Conservation (phyloP, 1,140 invertebrate species). For the Proctacanthus coquilletti region DNA sequence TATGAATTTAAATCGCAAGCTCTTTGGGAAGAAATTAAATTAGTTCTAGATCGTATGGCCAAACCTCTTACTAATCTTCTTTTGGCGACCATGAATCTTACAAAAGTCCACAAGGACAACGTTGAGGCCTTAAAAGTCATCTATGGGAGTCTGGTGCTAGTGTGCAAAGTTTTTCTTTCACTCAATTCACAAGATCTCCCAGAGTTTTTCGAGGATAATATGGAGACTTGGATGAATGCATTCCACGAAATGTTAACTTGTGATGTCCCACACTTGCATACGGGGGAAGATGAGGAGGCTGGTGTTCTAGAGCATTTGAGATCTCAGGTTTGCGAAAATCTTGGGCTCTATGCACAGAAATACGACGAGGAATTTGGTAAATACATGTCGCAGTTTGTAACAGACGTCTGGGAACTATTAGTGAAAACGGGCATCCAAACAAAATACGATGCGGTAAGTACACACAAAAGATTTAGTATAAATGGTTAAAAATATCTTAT, state of each 20-base stretch:
- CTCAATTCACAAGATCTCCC: conserved; percentile 94
- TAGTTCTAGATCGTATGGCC: conserved; percentile 86
- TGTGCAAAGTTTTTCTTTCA: conserved; percentile 94
- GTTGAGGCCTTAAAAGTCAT: conserved; percentile 69
- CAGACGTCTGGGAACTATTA: conserved; percentile 80
- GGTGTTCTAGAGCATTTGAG: conserved; percentile 82
- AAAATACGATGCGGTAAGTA: conserved; percentile 79
- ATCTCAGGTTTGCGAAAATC: conserved; percentile 91
- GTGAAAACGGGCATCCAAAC: conserved; percentile 66
- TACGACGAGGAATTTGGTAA: conserved; percentile 93
- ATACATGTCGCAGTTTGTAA: conserved; percentile 80
- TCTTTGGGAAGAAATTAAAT: conserved; percentile 94
- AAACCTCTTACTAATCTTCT: conserved; percentile 85
- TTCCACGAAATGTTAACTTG: conserved; percentile 66
- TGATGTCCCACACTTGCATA: conserved; percentile 59
- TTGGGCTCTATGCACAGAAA: conserved; percentile 88
- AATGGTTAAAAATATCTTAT: neutral
- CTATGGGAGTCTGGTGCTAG: conserved; percentile 74
- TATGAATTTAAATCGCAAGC: conserved; percentile 90
- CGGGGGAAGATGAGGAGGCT: conserved; percentile 68
- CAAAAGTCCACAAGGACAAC: conserved; percentile 62
- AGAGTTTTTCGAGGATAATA: conserved; percentile 97
- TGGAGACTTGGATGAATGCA: conserved; percentile 84
- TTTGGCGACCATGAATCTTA: conserved; percentile 71
- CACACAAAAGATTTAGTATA: neutral